phyloP scores from a whole-genome alignment of 2,113 vertebrate species.

The Eleginops maclovinus region DNA sequence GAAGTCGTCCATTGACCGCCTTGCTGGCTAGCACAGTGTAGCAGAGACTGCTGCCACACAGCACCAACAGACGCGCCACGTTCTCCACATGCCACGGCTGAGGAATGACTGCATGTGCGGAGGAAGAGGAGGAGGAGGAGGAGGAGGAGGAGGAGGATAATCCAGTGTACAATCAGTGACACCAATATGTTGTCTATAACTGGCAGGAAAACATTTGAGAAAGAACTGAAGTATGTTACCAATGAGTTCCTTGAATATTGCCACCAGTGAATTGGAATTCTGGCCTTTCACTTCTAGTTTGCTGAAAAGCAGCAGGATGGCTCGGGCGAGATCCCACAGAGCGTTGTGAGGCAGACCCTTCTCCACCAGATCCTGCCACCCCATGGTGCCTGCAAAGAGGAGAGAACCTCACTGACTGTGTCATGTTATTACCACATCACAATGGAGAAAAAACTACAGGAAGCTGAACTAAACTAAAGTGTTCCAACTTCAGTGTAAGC shows the following conservation, averaged over 20 bases:
- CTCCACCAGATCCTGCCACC: conserved; percentile 88
- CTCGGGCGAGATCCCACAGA: conserved; percentile 87
- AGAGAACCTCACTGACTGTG: background rate
- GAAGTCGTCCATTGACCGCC: conserved; percentile 84
- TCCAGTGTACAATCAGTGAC: background rate
- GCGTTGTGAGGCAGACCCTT: conserved; percentile 80
- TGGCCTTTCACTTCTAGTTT: conserved; percentile 82
- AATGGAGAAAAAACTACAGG: background rate
- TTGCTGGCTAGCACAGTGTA: conserved; percentile 90
- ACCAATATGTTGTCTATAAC: background rate
- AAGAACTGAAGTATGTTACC: conserved; percentile 76
- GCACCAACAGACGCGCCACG: conserved; percentile 88
- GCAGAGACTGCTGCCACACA: conserved; percentile 89
- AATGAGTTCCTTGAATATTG: conserved; percentile 90
- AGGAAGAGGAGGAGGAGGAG: too few relatives aligned
- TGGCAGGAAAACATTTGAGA: conserved; percentile 3
- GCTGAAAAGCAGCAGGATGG: conserved; percentile 84
- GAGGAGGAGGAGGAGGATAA: background rate
- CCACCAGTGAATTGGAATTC: conserved; percentile 86
- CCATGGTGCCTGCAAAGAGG: conserved; percentile 81
- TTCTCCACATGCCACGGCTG: conserved; percentile 91
- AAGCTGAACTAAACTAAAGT: background rate
- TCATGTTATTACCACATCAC: background rate
- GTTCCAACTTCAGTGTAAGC: background rate
- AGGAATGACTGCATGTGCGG: conserved; percentile 84